A percentile compares a stretch with the other conserved stretches of the same genome.
Conservation (phyloP, 2,113 vertebrate species). For the Lepisosteus osseus region DNA sequence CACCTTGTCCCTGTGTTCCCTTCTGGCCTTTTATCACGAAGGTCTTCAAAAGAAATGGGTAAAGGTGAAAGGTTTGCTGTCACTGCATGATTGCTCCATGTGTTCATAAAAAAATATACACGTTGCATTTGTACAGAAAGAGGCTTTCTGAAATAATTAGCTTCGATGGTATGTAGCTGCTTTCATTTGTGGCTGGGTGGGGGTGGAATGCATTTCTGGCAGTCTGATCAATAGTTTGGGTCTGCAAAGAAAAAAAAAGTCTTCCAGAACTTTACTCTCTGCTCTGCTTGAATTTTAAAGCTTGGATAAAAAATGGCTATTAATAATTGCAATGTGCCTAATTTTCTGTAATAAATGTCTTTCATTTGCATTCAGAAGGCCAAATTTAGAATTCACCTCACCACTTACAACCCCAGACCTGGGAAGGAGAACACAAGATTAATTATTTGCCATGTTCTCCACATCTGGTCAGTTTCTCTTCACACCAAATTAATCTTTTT, state of each 20-base stretch:
- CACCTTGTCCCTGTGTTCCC: constrained; percentile 14
- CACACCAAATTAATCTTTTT: no score
- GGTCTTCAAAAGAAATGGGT: constrained; percentile 8
- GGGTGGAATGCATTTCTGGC: not conserved
- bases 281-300: not conserved
- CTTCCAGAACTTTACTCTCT: not conserved
- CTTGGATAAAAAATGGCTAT: no score
- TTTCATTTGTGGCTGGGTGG: not conserved
- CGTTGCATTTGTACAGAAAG: not conserved
- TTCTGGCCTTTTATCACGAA: constrained; percentile 18
- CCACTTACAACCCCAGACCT: no score
- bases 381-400: no score
- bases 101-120: not conserved
- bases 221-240: not conserved
- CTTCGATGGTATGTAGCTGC: not conserved
- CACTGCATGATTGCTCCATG: constrained; percentile 7
- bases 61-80: constrained; percentile 25
- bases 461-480: no score
- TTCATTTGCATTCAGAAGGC: no score
- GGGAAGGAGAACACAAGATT: no score
- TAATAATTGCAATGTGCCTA: no score
- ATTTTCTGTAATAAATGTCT: no score
- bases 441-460: no score
- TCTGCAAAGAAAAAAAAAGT: not conserved
- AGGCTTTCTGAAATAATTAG: not conserved